These are phyloP conservation scores for Dromius quadrimaculatus DNA, from an alignment of 2,888 invertebrate species.

Conservation along the genomic window DNA sequence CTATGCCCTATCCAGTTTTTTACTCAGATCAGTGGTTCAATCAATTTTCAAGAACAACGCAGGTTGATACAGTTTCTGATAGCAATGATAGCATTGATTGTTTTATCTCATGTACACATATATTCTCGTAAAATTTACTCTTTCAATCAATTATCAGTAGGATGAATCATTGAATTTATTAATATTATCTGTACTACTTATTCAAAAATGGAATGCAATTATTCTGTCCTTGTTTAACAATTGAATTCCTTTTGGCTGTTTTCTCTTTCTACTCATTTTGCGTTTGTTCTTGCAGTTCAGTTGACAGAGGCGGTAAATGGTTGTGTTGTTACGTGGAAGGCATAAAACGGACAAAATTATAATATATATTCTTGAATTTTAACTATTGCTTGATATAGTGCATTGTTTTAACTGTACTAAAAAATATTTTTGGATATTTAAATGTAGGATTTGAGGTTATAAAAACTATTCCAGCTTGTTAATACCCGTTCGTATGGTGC, in stretches of 20 bases:
- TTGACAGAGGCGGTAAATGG: slow-evolving; percentile 21
- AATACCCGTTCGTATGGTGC: slow-evolving; percentile 1
- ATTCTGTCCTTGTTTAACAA: slow-evolving; percentile 24
- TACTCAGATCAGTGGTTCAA: too few species aligned
- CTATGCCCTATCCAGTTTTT: too few species aligned
- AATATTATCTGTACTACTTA: slow-evolving; percentile 30
- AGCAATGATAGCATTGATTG: too few species aligned
- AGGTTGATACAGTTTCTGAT: too few species aligned
- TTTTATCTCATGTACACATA: too few species aligned
- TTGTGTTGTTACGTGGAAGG: slow-evolving; percentile 8
- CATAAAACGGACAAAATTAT: background rate
- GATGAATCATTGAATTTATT: too few species aligned
- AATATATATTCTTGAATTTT: too few species aligned
- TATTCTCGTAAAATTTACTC: too few species aligned
- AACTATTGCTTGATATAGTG: too few species aligned
- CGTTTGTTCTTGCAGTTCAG: slow-evolving; percentile 18
- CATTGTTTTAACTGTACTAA: background rate
- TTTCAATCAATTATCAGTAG: too few species aligned
- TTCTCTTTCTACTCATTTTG: slow-evolving; percentile 22
- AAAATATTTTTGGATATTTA: background rate
- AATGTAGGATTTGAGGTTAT: slow-evolving; percentile 34
- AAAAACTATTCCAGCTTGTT: slow-evolving; percentile 7
- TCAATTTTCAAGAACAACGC: too few species aligned
- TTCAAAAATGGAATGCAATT: slow-evolving; percentile 1
- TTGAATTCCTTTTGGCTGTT: slow-evolving; percentile 11